These are phyloP conservation scores for Rhagologus leucostigma DNA, from an alignment of 2,113 vertebrate genomes.

Conservation along the genomic window DNA sequence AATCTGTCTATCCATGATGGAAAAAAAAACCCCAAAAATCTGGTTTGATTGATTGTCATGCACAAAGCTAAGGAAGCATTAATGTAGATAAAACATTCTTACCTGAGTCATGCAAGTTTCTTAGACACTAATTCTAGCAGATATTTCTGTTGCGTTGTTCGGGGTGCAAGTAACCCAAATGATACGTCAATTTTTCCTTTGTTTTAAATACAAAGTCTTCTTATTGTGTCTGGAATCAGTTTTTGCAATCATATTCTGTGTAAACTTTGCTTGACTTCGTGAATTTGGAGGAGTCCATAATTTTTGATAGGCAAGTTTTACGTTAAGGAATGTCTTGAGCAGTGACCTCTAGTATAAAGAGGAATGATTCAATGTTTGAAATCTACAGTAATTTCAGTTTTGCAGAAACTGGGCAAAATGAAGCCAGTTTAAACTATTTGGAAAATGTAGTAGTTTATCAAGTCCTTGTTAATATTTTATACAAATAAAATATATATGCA, in stretches of 20 bases:
- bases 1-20: accelerated
- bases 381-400: not conserved
- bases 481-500: not conserved
- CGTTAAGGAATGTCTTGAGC: not conserved
- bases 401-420: not conserved
- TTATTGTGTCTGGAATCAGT: not conserved
- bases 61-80: not conserved
- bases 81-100: not conserved
- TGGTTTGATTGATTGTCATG: not conserved
- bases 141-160: not conserved
- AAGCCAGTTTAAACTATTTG: not conserved
- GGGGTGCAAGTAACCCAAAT: not conserved
- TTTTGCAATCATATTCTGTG: not conserved
- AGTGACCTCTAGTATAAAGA: not conserved
- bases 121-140: not conserved
- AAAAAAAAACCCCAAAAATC: not conserved
- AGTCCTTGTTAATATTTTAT: not conserved
- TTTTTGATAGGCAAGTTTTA: not conserved
- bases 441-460: not conserved
- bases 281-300: not conserved
- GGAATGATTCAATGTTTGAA: not conserved
- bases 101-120: not conserved
- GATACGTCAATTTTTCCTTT: not conserved
- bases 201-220: not conserved
- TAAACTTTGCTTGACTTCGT: not conserved